phyloP scores from a whole-genome alignment of 1,140 invertebrate species.

The Drosophila rufa region DNA sequence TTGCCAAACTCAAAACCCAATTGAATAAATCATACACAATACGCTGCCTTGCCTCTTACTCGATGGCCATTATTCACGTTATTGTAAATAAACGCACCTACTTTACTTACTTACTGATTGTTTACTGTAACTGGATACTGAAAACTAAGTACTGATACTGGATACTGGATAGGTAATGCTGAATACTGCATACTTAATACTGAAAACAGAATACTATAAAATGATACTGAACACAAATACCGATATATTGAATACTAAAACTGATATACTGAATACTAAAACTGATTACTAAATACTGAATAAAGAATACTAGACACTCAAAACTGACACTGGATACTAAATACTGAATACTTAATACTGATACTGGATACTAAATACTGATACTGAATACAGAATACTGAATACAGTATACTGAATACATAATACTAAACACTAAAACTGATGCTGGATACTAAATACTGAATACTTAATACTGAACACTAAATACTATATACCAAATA shows the following conservation, averaged over 20 bases:
- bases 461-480: background rate
- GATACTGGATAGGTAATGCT: background rate
- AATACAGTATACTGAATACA: background rate
- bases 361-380: too few relatives aligned
- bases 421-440: background rate
- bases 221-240: background rate
- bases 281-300: background rate
- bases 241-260: too few relatives aligned
- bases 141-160: background rate
- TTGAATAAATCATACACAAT: constrained; percentile 38
- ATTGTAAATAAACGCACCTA: constrained; percentile 6
- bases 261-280: background rate
- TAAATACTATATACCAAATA: background rate
- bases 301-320: too few relatives aligned
- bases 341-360: background rate
- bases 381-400: too few relatives aligned
- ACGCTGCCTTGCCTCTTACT: constrained; percentile 77
- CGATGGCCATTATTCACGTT: constrained; percentile 26
- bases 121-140: background rate
- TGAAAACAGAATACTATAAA: background rate
- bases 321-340: background rate
- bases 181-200: background rate
- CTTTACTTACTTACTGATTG: background rate
- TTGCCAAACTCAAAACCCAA: constrained; percentile 11
- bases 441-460: background rate